phyloP scores from a whole-genome alignment of 2,113 vertebrate species.

The Nansenia antarctica region DNA sequence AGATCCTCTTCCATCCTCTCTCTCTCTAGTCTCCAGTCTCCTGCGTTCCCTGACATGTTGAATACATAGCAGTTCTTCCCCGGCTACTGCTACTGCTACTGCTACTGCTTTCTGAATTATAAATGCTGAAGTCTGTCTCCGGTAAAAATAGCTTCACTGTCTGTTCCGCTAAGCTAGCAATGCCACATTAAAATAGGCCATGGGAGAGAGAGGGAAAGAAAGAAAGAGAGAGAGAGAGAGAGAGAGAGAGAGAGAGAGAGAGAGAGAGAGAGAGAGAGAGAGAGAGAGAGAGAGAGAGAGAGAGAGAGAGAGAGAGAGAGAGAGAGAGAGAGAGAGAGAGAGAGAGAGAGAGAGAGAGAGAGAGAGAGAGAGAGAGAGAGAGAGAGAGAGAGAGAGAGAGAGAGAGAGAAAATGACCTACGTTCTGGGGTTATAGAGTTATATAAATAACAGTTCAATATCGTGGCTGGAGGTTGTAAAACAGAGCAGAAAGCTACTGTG shows the following conservation, averaged over 20 bases:
- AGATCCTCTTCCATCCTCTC: not conserved
- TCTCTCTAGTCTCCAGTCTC: not conserved
- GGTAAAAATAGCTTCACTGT: conserved; percentile 37
- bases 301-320: too few species aligned
- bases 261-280: too few species aligned
- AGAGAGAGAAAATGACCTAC: too few species aligned
- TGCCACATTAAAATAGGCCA: not conserved
- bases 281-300: too few species aligned
- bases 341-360: too few species aligned
- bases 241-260: not conserved
- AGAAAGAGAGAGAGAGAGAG: not conserved
- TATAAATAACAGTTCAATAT: too few species aligned
- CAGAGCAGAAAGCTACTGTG: too few species aligned
- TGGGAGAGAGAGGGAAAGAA: not conserved
- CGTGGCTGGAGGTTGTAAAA: too few species aligned
- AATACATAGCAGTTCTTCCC: not conserved
- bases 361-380: too few species aligned
- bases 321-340: too few species aligned
- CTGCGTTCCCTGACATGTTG: not conserved
- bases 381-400: too few species aligned
- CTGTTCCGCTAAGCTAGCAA: conserved; percentile 1
- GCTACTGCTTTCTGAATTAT: conserved; percentile 32
- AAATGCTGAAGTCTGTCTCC: conserved; percentile 30
- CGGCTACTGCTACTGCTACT: not conserved
- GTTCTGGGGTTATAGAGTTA: too few species aligned